Percentiles rank a stretch among this genome's conserved stretches.
Conservation (phyloP, 2,888 invertebrate species). For the Plebejus melissa region DNA sequence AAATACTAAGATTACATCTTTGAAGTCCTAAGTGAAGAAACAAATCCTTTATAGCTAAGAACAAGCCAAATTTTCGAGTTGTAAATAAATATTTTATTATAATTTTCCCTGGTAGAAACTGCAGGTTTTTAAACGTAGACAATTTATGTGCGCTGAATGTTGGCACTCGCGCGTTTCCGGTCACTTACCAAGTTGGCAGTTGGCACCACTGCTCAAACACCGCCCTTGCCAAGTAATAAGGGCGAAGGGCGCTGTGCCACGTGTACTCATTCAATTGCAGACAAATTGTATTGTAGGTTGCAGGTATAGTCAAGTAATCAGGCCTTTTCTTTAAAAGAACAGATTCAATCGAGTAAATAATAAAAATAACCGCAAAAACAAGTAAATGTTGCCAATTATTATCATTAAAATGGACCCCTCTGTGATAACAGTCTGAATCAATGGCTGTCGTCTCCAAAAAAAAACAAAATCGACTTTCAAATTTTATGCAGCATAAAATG, state of each 20-base stretch:
- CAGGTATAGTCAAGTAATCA: neutral
- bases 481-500: neutral
- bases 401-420: neutral
- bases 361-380: neutral
- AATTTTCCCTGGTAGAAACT: neutral
- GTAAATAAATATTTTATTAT: conserved; percentile 3
- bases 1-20: neutral
- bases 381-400: neutral
- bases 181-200: conserved; percentile 31
- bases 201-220: conserved; percentile 24
- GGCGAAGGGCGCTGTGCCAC: conserved; percentile 20
- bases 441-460: neutral
- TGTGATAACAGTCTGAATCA: neutral
- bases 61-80: neutral
- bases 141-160: conserved; percentile 26
- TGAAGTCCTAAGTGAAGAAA: neutral
- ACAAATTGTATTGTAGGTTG: neutral
- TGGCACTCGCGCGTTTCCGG: conserved; percentile 29
- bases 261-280: conserved; percentile 14
- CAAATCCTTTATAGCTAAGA: neutral
- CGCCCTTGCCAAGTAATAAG: conserved; percentile 28
- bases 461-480: conserved; percentile 3
- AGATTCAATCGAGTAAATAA: neutral
- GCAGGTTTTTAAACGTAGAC: conserved; percentile 22
- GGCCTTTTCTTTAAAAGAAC: neutral